A percentile compares a stretch with the other conserved stretches of the same genome.
Conservation (phyloP, 92 coral and sea anemone genomes). For the Muricea muricata region DNA sequence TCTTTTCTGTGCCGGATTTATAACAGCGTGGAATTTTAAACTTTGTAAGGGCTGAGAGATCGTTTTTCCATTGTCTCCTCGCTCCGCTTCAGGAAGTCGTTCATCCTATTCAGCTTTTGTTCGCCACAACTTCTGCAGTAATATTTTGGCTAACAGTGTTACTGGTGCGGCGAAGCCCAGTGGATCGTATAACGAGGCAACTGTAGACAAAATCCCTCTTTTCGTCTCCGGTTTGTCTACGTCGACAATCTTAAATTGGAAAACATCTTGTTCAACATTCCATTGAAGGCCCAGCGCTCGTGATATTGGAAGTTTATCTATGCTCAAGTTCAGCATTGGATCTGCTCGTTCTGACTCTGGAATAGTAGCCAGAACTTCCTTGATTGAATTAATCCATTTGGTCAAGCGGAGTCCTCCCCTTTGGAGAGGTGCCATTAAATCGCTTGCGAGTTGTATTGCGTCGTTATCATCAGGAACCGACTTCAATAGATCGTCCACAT, state of each 20-base stretch:
- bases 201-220: not conserved
- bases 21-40: not conserved
- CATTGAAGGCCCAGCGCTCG: conserved; percentile 15
- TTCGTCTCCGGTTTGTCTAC: not conserved
- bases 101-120: not conserved
- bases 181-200: not conserved
- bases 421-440: not conserved
- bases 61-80: not conserved
- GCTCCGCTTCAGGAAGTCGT: not conserved
- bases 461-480: not conserved
- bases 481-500: not conserved
- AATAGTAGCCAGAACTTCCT: conserved; percentile 35
- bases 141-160: not conserved
- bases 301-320: not conserved
- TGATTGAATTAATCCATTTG: conserved; percentile 6
- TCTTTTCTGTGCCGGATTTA: not conserved
- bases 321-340: not conserved
- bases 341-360: conserved; percentile 54
- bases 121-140: not conserved
- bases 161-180: not conserved
- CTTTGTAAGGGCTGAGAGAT: not conserved
- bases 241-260: not conserved
- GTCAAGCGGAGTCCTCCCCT: conserved; percentile 25
- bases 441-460: not conserved
- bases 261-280: not conserved